Percentiles rank a stretch among this genome's conserved stretches.
phyloP scores from a whole-genome alignment of 2,113 vertebrate genomes.

The Hydrochoerus hydrochaeris region DNA sequence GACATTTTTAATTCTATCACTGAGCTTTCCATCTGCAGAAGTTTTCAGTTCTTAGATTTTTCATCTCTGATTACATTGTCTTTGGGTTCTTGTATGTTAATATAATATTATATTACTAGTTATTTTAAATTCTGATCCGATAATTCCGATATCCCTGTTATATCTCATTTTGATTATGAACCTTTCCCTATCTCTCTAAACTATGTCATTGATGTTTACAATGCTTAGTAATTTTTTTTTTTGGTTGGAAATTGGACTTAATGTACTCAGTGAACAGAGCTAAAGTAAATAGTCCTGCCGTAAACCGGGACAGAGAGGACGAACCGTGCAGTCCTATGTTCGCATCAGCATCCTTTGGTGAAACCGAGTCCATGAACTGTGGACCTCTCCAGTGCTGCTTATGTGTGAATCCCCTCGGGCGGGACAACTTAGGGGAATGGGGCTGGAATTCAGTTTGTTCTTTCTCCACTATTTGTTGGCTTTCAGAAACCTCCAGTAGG shows the following conservation, averaged over 20 bases:
- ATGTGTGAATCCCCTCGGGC: background rate
- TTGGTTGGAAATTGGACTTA: too few relatives aligned
- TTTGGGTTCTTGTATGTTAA: background rate
- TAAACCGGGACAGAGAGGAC: background rate
- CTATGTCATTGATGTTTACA: background rate
- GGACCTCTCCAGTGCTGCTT: background rate
- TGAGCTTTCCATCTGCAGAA: background rate
- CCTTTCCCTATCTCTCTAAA: background rate
- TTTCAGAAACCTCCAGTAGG: background rate
- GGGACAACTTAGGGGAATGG: background rate
- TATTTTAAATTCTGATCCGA: background rate
- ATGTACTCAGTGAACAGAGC: background rate
- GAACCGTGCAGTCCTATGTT: accelerated
- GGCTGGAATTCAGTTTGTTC: background rate
- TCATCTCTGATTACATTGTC: too few relatives aligned
- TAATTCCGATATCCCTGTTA: background rate
- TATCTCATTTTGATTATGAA: background rate
- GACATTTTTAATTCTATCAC: background rate
- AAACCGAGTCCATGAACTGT: background rate
- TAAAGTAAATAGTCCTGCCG: background rate
- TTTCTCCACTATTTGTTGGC: background rate
- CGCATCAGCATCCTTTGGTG: background rate
- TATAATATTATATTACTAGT: background rate
- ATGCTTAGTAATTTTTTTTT: background rate
- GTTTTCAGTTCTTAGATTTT: background rate